Evolutionary conservation across 2,888 invertebrate species (phyloP).

Genomic region (Smittia aterrima): DNA sequence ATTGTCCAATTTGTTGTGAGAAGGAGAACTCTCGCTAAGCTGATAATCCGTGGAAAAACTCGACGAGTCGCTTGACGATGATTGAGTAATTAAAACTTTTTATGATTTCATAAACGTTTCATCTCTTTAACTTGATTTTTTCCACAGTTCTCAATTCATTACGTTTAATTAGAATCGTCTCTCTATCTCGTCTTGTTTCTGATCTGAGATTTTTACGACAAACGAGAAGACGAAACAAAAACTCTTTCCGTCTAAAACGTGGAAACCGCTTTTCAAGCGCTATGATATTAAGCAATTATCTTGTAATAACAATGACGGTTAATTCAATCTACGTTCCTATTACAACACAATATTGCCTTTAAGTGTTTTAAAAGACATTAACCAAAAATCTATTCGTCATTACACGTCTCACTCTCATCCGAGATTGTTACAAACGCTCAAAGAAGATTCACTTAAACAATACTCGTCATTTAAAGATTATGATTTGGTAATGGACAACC

Average conservation of each 20-base stretch:
- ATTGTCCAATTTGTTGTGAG: neutral
- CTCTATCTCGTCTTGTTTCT: neutral
- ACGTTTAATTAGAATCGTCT: conserved; percentile 33
- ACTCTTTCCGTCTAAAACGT: neutral
- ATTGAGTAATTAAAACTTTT: conserved; percentile 36
- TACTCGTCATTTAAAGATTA: conserved; percentile 18
- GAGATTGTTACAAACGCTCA: neutral
- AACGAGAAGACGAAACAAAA: neutral
- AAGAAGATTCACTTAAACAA: conserved; percentile 1
- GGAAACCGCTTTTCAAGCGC: neutral
- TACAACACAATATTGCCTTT: neutral
- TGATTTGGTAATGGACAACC: neutral
- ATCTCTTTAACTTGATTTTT: neutral
- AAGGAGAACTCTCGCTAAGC: neutral
- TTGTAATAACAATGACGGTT: conserved; percentile 6
- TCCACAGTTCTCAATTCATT: conserved; percentile 29
- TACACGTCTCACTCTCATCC: neutral
- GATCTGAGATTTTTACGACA: neutral
- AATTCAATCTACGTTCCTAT: conserved; percentile 15
- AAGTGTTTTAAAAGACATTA: neutral
- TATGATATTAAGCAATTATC: conserved; percentile 33
- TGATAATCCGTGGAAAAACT: conserved; percentile 3
- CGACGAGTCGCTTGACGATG: neutral
- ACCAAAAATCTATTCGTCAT: neutral
- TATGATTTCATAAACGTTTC: conserved; percentile 6